phyloP scores from a whole-genome alignment of 2,113 vertebrate species.

The Amazona vittata region DNA sequence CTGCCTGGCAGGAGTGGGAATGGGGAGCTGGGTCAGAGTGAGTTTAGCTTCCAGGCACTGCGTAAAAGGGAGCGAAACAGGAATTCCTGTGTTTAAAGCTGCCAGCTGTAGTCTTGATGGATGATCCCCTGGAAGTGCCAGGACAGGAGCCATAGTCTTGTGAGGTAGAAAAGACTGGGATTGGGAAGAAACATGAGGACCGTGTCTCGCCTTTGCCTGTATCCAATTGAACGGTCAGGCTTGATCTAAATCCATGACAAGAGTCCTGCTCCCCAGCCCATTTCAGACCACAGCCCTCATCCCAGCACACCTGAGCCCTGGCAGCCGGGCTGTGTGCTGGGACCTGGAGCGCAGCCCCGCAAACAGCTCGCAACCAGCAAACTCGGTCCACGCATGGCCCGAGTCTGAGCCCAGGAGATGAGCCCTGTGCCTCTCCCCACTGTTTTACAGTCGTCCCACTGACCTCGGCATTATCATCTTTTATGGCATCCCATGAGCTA shows the following conservation, averaged over 20 bases:
- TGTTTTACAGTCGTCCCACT: constrained; percentile 57
- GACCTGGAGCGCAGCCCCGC: neutral
- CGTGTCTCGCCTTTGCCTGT: neutral
- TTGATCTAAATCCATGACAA: neutral
- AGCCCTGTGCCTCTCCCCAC: neutral
- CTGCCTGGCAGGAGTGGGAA: neutral
- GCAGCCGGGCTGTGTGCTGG: neutral
- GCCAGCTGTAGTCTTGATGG: neutral
- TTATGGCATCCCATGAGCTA: constrained; percentile 47
- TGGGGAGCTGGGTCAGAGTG: neutral
- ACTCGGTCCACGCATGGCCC: neutral
- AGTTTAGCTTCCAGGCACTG: neutral
- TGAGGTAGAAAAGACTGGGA: neutral
- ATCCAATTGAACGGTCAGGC: neutral
- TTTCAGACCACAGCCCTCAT: rapidly evolving
- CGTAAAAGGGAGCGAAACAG: neutral
- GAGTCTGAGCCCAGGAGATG: constrained; percentile 4
- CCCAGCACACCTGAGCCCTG: neutral
- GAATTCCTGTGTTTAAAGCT: neutral
- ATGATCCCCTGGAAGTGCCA: neutral
- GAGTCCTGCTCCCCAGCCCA: neutral
- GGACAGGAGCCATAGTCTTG: neutral
- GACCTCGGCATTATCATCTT: constrained; percentile 43
- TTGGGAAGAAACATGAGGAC: neutral
- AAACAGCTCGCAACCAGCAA: neutral